These are phyloP conservation scores for Melanophora roralis DNA, from an alignment of 2,888 invertebrate species.

Conservation along the genomic window DNA sequence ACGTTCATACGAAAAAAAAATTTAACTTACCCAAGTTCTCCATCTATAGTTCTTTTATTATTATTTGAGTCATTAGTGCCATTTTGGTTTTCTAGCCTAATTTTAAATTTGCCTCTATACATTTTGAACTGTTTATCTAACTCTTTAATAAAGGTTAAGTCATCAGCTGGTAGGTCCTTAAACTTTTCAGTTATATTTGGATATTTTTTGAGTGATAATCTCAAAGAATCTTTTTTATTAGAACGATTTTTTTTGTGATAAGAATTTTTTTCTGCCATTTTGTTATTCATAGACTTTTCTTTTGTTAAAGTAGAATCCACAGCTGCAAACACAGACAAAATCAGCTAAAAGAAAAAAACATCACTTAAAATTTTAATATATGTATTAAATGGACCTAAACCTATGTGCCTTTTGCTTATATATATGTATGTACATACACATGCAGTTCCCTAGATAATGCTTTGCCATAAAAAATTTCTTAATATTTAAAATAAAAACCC, in stretches of 20 bases:
- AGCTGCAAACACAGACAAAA: background rate
- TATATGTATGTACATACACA: too few species aligned
- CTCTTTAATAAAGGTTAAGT: slow-evolving; percentile 76
- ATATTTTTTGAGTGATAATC: slow-evolving; percentile 43
- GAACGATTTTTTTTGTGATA: slow-evolving; percentile 75
- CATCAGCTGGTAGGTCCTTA: slow-evolving; percentile 72
- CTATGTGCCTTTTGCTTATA: too few species aligned
- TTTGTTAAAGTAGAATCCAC: slow-evolving; percentile 36
- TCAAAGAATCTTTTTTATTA: slow-evolving; percentile 69
- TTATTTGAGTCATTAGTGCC: slow-evolving; percentile 70
- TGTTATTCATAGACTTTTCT: slow-evolving; percentile 35
- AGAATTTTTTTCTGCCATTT: slow-evolving; percentile 63
- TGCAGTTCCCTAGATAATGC: too few species aligned
- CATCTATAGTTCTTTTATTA: slow-evolving; percentile 84
- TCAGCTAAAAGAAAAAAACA: slow-evolving; percentile 33
- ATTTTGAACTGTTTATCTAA: slow-evolving; percentile 76
- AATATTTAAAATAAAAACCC: too few species aligned
- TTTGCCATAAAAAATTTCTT: too few species aligned
- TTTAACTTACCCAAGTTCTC: slow-evolving; percentile 82
- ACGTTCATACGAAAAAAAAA: background rate
- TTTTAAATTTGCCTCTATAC: slow-evolving; percentile 76
- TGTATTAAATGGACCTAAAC: too few species aligned
- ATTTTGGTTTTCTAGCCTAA: slow-evolving; percentile 75
- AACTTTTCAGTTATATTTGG: slow-evolving; percentile 69
- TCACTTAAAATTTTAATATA: slow-evolving; percentile 46